phyloP scores from a whole-genome alignment of 2,113 vertebrate species.

The Tapirus terrestris region DNA sequence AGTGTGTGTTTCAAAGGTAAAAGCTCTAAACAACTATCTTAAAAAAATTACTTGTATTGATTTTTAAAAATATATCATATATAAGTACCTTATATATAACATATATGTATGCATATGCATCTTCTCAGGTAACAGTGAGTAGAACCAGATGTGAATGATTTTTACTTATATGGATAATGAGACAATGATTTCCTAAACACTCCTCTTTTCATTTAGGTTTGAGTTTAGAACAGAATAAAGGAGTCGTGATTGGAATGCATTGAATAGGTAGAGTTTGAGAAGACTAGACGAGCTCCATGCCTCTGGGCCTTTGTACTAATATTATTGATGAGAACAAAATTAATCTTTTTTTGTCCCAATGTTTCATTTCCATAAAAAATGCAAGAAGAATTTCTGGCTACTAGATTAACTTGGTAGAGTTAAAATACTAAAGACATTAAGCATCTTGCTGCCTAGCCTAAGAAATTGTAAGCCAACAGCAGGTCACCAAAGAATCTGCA shows the following conservation, averaged over 20 bases:
- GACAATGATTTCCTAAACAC: background rate
- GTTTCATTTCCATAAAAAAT: background rate
- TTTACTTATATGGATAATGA: background rate
- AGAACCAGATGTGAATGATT: background rate
- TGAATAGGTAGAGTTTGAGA: background rate
- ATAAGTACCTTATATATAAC: background rate
- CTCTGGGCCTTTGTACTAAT: background rate
- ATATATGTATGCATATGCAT: background rate
- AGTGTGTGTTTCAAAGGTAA: background rate
- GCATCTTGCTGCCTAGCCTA: background rate
- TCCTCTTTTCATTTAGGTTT: background rate
- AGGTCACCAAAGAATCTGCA: background rate
- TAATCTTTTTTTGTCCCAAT: background rate
- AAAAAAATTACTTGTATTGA: background rate
- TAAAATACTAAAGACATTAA: background rate
- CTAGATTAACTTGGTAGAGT: background rate
- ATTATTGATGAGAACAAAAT: background rate
- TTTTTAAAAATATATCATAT: background rate
- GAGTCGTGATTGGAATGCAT: background rate
- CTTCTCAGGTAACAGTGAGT: background rate
- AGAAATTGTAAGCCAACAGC: background rate
- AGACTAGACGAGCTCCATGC: background rate
- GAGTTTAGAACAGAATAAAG: background rate
- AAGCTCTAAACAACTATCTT: background rate
- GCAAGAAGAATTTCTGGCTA: background rate